Evolutionary conservation across 2,888 invertebrate species (phyloP).

Genomic region (Podotricha telesiphe): DNA sequence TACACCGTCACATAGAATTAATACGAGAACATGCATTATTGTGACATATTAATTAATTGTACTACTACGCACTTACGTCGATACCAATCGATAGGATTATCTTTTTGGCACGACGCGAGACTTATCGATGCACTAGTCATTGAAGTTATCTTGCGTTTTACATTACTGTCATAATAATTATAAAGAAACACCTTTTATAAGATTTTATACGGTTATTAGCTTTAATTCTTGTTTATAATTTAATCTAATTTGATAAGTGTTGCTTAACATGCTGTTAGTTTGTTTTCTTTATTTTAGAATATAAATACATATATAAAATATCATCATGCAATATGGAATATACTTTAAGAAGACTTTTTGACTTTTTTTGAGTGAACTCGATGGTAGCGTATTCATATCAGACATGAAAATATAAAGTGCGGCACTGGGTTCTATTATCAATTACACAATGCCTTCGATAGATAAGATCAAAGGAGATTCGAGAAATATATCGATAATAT

Average conservation of each 20-base stretch:
- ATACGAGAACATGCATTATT: constrained; percentile 65
- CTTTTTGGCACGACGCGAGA: constrained; percentile 25
- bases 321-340: no score
- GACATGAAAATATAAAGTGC: no score
- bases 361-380: no score
- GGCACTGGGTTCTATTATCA: no score
- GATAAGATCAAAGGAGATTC: no score
- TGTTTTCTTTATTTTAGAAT: neutral
- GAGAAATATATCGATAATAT: no score
- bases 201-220: constrained; percentile 18
- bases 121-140: neutral
- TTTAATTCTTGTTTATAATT: constrained; percentile 15
- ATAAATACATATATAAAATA: no score
- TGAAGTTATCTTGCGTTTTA: constrained; percentile 15
- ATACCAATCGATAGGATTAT: constrained; percentile 36
- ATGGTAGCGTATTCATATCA: no score
- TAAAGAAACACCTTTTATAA: constrained; percentile 19
- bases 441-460: no score
- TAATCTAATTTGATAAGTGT: constrained; percentile 13
- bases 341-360: no score
- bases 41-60: constrained; percentile 73
- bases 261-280: constrained; percentile 1
- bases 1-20: constrained; percentile 53
- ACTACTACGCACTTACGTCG: constrained; percentile 52
- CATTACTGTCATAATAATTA: constrained; percentile 19